Percentiles rank a stretch among this genome's conserved stretches.
Conservation (phyloP, 1,140 invertebrate species). For the Calycopis cecrops region DNA sequence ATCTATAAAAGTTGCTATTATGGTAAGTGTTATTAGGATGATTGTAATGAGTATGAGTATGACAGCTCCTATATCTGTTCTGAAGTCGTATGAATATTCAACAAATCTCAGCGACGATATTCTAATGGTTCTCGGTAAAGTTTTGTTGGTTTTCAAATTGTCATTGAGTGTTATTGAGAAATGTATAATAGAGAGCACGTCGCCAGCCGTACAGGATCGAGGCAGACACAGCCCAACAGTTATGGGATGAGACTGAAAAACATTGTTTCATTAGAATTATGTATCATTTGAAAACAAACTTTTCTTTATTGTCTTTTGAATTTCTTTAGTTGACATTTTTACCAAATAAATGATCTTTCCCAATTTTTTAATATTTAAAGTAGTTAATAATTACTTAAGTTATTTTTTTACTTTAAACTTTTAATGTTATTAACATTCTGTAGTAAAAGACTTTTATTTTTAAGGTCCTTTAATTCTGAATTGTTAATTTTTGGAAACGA, state of each 20-base stretch:
- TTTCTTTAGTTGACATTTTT: too few relatives aligned
- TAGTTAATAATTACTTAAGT: too few relatives aligned
- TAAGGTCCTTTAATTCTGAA: too few relatives aligned
- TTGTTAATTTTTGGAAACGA: too few relatives aligned
- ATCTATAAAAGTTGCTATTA: constrained; percentile 49
- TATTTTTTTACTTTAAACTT: too few relatives aligned
- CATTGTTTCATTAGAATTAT: background rate
- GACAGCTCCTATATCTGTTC: constrained; percentile 42
- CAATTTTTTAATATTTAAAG: too few relatives aligned
- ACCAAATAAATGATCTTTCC: too few relatives aligned
- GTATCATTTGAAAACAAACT: too few relatives aligned
- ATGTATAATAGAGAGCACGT: constrained; percentile 49
- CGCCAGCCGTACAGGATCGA: constrained; percentile 43
- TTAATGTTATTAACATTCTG: too few relatives aligned
- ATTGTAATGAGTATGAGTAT: constrained; percentile 40
- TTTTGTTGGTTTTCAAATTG: constrained; percentile 52
- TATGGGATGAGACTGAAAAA: constrained; percentile 50
- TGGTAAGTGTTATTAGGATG: constrained; percentile 34
- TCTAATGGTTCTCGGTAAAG: constrained; percentile 39
- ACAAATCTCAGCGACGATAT: constrained; percentile 42
- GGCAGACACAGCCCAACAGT: constrained; percentile 55
- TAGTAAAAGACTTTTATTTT: too few relatives aligned
- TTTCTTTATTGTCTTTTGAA: too few relatives aligned
- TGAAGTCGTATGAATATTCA: constrained; percentile 38
- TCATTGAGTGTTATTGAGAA: constrained; percentile 66